phyloP scores from a whole-genome alignment of 2,888 invertebrate genomes.

The Pyrrhia umbra region DNA sequence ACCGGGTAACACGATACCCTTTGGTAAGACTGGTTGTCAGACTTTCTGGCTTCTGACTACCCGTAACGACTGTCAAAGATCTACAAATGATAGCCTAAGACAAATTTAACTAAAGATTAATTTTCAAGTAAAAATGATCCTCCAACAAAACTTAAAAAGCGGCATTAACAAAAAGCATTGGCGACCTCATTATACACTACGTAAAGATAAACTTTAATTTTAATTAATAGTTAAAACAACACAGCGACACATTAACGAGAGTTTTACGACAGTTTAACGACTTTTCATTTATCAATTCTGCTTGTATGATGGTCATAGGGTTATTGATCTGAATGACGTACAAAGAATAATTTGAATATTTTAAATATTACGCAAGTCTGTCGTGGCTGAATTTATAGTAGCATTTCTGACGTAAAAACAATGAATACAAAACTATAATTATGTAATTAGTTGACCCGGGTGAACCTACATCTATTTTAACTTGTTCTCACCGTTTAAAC shows the following conservation, averaged over 20 bases:
- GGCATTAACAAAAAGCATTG: conserved; percentile 10
- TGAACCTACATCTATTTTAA: too few species aligned
- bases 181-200: conserved; percentile 10
- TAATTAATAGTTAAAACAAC: conserved; percentile 59
- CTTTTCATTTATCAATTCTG: conserved; percentile 50
- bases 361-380: neutral
- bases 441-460: neutral
- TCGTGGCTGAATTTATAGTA: neutral
- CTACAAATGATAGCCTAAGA: too few species aligned
- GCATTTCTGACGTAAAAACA: neutral
- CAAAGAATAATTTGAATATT: neutral
- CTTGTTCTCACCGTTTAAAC: too few species aligned
- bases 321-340: conserved; percentile 43
- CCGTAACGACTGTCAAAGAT: too few species aligned
- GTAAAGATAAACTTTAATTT: conserved; percentile 46
- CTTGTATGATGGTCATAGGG: conserved; percentile 35
- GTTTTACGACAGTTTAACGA: conserved; percentile 56
- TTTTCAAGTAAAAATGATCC: too few species aligned
- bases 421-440: neutral
- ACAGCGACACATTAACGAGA: conserved; percentile 48
- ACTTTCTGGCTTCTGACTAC: too few species aligned
- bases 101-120: too few species aligned
- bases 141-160: neutral
- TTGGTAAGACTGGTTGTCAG: too few species aligned
- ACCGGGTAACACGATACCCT: too few species aligned